Evolutionary conservation across 1,140 invertebrate species (phyloP).

Genomic region (Eueides isabella): DNA sequence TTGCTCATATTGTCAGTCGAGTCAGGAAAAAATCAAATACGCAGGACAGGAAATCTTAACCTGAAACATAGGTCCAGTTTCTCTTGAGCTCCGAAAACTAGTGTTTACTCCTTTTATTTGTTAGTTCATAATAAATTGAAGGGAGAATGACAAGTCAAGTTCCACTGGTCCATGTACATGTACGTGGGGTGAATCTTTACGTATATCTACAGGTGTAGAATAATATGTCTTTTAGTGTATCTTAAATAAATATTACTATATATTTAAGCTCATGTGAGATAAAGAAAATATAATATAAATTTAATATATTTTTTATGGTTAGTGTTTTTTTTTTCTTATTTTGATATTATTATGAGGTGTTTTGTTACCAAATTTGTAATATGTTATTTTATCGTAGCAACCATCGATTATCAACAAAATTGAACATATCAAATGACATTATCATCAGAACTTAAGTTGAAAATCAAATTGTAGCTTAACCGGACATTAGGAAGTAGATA

Average conservation of each 20-base stretch:
- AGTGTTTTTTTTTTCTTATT: too few species aligned
- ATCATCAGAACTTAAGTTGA: too few species aligned
- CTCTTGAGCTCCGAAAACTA: conserved; percentile 29
- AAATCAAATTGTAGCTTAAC: too few species aligned
- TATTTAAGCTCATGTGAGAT: conserved; percentile 25
- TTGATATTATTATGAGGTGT: too few species aligned
- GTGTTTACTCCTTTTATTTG: conserved; percentile 33
- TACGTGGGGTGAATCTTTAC: conserved; percentile 50
- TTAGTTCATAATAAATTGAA: conserved; percentile 13
- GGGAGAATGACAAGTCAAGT: conserved; percentile 33
- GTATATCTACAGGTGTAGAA: conserved; percentile 45
- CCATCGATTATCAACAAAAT: too few species aligned
- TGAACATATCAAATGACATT: too few species aligned
- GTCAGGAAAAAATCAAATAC: conserved; percentile 43
- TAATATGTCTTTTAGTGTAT: conserved; percentile 45
- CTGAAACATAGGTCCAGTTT: conserved; percentile 3
- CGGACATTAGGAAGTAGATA: too few species aligned
- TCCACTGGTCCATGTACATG: conserved; percentile 33
- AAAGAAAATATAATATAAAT: too few species aligned
- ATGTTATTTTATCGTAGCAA: too few species aligned
- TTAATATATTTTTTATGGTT: too few species aligned
- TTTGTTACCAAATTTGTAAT: too few species aligned
- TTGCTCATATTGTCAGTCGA: conserved; percentile 20
- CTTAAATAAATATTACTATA: conserved; percentile 35
- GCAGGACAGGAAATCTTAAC: conserved; percentile 42